Evolutionary conservation across 2,888 invertebrate species (phyloP).

Genomic region (Plagodis dolabraria): DNA sequence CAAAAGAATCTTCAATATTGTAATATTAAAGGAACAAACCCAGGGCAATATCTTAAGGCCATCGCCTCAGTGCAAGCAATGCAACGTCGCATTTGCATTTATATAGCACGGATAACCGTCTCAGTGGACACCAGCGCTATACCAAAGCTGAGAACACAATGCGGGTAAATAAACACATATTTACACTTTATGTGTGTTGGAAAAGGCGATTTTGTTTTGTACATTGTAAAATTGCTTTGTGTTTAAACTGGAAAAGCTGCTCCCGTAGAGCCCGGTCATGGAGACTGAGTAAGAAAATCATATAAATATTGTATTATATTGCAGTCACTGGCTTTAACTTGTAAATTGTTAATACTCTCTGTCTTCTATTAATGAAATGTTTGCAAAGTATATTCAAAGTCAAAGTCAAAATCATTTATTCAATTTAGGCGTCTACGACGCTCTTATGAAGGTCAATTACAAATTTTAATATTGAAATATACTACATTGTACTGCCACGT

Average conservation of each 20-base stretch:
- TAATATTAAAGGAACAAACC: neutral
- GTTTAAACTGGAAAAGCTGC: neutral
- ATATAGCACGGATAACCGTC: slow-evolving; percentile 4
- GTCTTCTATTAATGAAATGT: no score
- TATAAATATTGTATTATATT: no score
- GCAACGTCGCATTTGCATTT: slow-evolving; percentile 11
- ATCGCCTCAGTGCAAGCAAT: slow-evolving; percentile 9
- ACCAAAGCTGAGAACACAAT: neutral
- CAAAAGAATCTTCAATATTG: neutral
- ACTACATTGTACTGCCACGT: no score
- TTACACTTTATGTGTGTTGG: slow-evolving; percentile 6
- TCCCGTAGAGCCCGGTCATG: neutral
- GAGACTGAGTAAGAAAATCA: no score
- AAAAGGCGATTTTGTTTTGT: neutral
- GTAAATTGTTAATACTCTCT: no score
- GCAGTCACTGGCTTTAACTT: no score
- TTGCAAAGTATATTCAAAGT: no score
- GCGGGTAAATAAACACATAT: slow-evolving; percentile 13
- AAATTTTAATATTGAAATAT: no score
- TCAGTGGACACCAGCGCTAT: slow-evolving; percentile 1
- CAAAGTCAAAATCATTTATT: no score
- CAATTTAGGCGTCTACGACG: no score
- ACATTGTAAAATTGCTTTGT: neutral
- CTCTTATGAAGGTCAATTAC: no score
- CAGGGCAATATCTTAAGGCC: slow-evolving; percentile 1